Base-by-base conservation (phyloP, 2,113 vertebrate species). In the Leiothrix lutea region DNA sequence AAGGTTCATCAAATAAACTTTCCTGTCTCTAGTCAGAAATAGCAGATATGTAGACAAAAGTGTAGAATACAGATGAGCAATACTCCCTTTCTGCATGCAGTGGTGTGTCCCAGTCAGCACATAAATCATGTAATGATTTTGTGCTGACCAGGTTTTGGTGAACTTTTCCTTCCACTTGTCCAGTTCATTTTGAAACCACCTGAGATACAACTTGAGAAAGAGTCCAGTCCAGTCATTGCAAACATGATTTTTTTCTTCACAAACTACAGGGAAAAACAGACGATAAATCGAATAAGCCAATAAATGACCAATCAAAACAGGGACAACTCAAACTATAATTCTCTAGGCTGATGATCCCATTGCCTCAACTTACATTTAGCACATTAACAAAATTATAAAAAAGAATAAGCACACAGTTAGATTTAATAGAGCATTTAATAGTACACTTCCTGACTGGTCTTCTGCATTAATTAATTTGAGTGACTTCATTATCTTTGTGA, bases 191-290 rank as follows among this genome's bases (percentile, higher is more conserved):
- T 44, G n/a, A 77, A 89, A n/a, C 4, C 31, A 77, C 7, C 3
- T 8, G 36, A 79, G 75, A 22, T 53, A 22, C 5, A 44, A 25
- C 8, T 28, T 48, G 7, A 69, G 14, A 24, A 80, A 44, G 1
- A 53, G 12, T 28, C 26, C 31, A 21, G 45, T 29, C 21, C n/a
- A 22, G 42, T 31, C n/a, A 53, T 25, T 36, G 4, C 0, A 0
- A 77, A 21, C 6, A 47, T 1, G 8, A 9, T 8, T 48, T 35
- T 74, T 80, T 65, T n/a, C 13, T 40, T 64, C 33, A 64, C 33
- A 64, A 25, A 60, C 11, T 80, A 18, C 48, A 58, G 20, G 38
- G 14, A 80, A 83, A 93, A 35, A 1, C 4, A 47, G 19, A 26
- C 3, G 20, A 26, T 23, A 35, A 35, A 44, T 77, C 5, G 67